Base-by-base conservation (phyloP, 2,888 invertebrate genomes). In the Melieria omissa region DNA sequence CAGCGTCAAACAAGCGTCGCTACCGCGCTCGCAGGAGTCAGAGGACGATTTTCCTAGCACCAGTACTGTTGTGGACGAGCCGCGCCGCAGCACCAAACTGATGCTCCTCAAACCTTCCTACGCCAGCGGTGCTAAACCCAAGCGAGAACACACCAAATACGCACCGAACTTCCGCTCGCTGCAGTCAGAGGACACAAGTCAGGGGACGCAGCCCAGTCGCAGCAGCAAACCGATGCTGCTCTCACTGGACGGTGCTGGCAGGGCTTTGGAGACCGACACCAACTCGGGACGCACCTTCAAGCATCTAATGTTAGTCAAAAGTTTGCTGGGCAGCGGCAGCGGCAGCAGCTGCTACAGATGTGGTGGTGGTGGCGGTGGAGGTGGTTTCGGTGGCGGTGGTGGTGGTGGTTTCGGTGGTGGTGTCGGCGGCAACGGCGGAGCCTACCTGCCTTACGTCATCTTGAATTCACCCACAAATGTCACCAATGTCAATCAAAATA, bases 361-460 rank as follows among this genome's bases (percentile, higher is more conserved):
- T 46, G 45, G 9, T 0, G 45, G 57, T 16, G 67, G 45, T 4
- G 66, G 65, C 16, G 49, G n/a, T 0, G 29, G 29, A 2, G 29
- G 29, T 29, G 29, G 29, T 29, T 29, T 1, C 46, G 60, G 61
- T 49, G 12, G 12, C 46, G 60, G 61, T 49, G 12, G 12, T 0
- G 55, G 70, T 44, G 63, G 8, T 1, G 52, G 10, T 42, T 58
- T 44, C 55, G 57, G 9, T 62, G 72, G 66, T 55, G 55, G 70
- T 74, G 74, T 72, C 69, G 76, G 76, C 45, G 67, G 71, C 67
- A 72, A 70, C 74, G 75, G 74, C 73, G 75, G 75, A 68, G 71
- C 71, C 63, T 73, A 70, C 12, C 4, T 65, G 7, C 72, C 72
- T 12, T 72, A 72, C 54, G 61, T 72, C 29, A 61, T 69, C n/a